Evolutionary conservation across 2,888 invertebrate species (phyloP), one percentile per base, ranked within the genome.

Genomic region (Drosophila monieri): DNA sequence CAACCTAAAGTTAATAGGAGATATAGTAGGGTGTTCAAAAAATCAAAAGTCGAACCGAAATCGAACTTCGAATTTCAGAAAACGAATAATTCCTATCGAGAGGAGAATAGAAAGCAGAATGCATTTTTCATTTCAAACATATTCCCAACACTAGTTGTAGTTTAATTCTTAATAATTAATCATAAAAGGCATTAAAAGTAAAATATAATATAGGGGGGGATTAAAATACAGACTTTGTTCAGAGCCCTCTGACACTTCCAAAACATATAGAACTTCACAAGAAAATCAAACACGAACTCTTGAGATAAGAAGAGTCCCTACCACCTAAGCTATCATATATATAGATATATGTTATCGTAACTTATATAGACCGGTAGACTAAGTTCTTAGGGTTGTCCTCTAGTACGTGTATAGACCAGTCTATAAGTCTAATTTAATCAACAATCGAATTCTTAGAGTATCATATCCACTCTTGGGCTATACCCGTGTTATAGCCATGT

Each of bases 41-140:
- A 57, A 43, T 48, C 18, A 65, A 58, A 43, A 43, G 54, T 30
- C 35, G 23, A 54, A 57, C 55, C 18, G 51, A 70, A 70, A 65
- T 41, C 32, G 44, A 60, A 57, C 74, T 65, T 49, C 73, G 52
- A 80, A 73, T 64, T 67, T 61, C 53, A 32, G 23, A 14, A 32
- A 43, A 47, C 68, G 66, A 73, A 66, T 67, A 68, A 83, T 85
- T 85, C 80, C 80, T 80, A 85, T 39, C 35, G 52, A 51, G 25
- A 39, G 25, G 70, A 60, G 25, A 72, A 62, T 55, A 49, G 44
- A 35, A 67, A 59, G 51, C 49, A 52, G 23, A 66, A 58, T 73
- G 81, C 86, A 81, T 85, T 81, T 78, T 46, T 51, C 54, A 37
- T 52, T 35, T 18, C 2, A 3, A 14, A 35, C 37, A 71, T 67